A percentile compares a stretch with the other conserved stretches of the same genome.
These are phyloP conservation scores for Aricia artaxerxes DNA, from an alignment of 2,888 invertebrate genomes.

Conservation along the genomic window DNA sequence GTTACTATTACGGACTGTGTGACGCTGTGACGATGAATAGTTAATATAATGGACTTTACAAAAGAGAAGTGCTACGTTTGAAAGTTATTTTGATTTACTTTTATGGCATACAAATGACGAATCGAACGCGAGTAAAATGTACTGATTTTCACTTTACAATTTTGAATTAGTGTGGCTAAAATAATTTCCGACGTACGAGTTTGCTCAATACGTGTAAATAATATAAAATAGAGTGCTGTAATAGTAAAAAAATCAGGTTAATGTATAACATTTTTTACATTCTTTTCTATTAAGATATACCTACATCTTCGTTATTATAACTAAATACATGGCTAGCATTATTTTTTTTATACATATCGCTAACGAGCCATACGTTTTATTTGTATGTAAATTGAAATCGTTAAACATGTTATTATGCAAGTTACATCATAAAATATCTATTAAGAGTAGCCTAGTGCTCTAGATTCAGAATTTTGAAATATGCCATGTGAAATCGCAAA, in stretches of 20 bases:
- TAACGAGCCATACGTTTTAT: neutral
- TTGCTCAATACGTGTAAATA: too few species aligned
- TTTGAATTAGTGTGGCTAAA: neutral
- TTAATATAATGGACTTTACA: neutral
- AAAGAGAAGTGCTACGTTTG: slow-evolving; percentile 41
- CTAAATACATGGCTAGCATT: neutral
- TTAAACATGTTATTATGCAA: neutral
- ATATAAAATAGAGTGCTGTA: too few species aligned
- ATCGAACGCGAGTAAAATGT: slow-evolving; percentile 37
- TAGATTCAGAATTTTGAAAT: neutral
- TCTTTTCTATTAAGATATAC: too few species aligned
- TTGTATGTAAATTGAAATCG: neutral
- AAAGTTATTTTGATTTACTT: slow-evolving; percentile 43
- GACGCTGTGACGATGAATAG: neutral
- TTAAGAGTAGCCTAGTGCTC: neutral
- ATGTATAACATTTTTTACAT: too few species aligned
- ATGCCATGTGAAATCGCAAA: neutral
- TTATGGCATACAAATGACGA: slow-evolving; percentile 52
- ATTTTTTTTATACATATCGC: neutral
- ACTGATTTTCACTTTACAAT: slow-evolving; percentile 49
- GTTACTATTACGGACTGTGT: neutral
- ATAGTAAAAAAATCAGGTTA: too few species aligned
- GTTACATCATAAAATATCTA: slow-evolving; percentile 11
- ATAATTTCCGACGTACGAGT: too few species aligned
- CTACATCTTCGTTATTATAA: neutral